These are phyloP conservation scores for Phenganax subtilis DNA, from an alignment of 92 coral and sea anemone species.

Conservation along the genomic window DNA sequence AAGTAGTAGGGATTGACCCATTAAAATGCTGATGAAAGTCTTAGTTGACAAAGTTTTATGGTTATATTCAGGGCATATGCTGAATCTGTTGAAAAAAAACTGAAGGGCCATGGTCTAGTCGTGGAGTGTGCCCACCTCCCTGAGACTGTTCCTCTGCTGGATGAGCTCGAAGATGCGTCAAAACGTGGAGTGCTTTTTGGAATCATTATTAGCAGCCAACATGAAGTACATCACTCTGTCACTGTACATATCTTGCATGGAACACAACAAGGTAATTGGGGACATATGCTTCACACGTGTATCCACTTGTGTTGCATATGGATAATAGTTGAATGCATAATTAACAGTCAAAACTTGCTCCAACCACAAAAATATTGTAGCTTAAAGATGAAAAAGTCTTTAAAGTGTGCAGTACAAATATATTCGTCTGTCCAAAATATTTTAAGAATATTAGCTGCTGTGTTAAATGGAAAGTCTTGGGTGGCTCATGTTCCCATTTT, in stretches of 20 bases:
- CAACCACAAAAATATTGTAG: neutral
- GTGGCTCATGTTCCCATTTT: no score
- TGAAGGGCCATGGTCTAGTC: slow-evolving; percentile 73
- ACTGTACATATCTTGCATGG: slow-evolving; percentile 97
- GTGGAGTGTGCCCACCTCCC: slow-evolving; percentile 76
- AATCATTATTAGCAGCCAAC: slow-evolving; percentile 87
- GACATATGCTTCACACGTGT: neutral
- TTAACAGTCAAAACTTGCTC: neutral
- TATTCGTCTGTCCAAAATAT: no score
- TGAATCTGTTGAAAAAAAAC: slow-evolving; percentile 77
- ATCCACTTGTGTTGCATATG: no score
- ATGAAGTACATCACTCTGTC: slow-evolving; percentile 93
- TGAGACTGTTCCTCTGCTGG: slow-evolving; percentile 70
- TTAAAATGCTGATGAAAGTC: neutral
- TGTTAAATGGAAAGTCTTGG: neutral
- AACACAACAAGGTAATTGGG: slow-evolving; percentile 85
- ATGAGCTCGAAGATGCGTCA: slow-evolving; percentile 75
- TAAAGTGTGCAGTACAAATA: neutral
- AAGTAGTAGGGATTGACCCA: neutral
- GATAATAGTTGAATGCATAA: neutral
- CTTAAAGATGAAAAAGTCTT: neutral
- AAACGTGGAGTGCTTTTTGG: slow-evolving; percentile 91
- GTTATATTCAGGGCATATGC: slow-evolving; percentile 77
- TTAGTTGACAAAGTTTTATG: neutral
- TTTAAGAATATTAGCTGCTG: neutral